Evolutionary conservation across 2,888 invertebrate genomes (phyloP), one percentile per base, ranked within the genome.

Genomic region (Nomada ruficornis): DNA sequence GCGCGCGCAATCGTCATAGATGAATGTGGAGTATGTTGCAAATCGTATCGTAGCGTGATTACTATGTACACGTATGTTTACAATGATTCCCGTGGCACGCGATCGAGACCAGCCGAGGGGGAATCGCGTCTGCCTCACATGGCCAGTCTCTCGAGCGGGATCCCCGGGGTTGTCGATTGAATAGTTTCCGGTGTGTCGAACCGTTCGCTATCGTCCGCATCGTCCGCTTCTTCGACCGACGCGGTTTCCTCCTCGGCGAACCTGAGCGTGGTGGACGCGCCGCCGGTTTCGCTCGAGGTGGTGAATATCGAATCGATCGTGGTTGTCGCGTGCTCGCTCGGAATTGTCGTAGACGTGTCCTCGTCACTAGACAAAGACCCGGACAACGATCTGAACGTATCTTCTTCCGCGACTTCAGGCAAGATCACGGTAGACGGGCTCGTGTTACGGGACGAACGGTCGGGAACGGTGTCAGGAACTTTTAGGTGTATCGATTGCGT

Each of bases 171-270:
- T 29, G 71, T 78, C 55, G 65, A 63, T 50, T n/a, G 59, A 15
- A 47, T 81, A 75, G 74, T 82, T 79, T 89, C 87, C 82, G 76
- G 76, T 86, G 74, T 86, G 73, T 77, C 92, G 92, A 94, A 93
- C 91, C 94, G 93, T 29, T 82, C 86, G 68, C 47, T 55, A 7
- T 77, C 80, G n/a, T 84, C 86, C 0, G 62, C 70, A 2, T 36
- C 63, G 13, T 57, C 84, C 29, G 42, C 62, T 2, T 82, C 78
- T 10, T 85, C 84, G 54, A 59, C 15, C 74, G 80, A 74, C 11
- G 57, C 77, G 9, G 47, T 71, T 42, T 63, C 81, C 15, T 77
- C 77, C n/a, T 86, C 82, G 72, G 60, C 7, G 23, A 55, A 2
- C 26, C 82, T 70, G 23, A 75, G 23, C 29, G 62, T 74, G 23